Base-by-base conservation (phyloP, 1,140 invertebrate species). In the Vanessa tameamea region DNA sequence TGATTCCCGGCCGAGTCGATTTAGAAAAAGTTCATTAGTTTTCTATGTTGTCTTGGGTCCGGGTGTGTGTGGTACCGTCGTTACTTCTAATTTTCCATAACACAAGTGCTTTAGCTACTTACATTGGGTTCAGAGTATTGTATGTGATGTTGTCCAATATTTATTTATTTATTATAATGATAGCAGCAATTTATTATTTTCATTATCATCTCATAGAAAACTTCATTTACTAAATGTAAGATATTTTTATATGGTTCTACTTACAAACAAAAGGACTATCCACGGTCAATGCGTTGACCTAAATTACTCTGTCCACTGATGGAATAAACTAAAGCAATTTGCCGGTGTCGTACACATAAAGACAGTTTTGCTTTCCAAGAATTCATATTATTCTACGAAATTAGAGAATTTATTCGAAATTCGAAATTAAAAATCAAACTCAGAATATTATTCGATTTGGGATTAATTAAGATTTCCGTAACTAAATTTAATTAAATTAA, bases 241-340 rank as follows among this genome's bases (percentile, higher is more conserved):
- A 26, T 31, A 2, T 31, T 31, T 15, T 59, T 59, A 31, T 59
- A 57, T 31, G 23, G n/a, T 26, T 15, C 65, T 26, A 53, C 51
- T 68, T 20, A n/a, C 51, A 68, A 68, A 68, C 51, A 57, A 68
- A 68, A 53, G 51, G 66, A 37, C 23, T 37, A 37, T 37, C 23
- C 50, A 31, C 65, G 50, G 65, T 68, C 53, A 53, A 57, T 20
- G 53, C 37, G 20, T 50, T 55, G 66, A 57, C 51, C 66, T 51
- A 57, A 57, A 68, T 68, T 68, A 51, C 66, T 43, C 11, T 68
- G 66, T 68, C 51, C 66, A 68, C 51, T 57, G 51, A 57, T 31
- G 66, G 66, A 68, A 57, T 68, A 68, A 68, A 68, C 66, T 68
- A 53, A 47, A 57, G 53, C 66, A 68, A 68, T 68, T 68, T 47